Percentiles rank a stretch among this genome's conserved stretches.
phyloP scores from a whole-genome alignment of 1,140 invertebrate genomes.

The Elysia chlorotica region DNA sequence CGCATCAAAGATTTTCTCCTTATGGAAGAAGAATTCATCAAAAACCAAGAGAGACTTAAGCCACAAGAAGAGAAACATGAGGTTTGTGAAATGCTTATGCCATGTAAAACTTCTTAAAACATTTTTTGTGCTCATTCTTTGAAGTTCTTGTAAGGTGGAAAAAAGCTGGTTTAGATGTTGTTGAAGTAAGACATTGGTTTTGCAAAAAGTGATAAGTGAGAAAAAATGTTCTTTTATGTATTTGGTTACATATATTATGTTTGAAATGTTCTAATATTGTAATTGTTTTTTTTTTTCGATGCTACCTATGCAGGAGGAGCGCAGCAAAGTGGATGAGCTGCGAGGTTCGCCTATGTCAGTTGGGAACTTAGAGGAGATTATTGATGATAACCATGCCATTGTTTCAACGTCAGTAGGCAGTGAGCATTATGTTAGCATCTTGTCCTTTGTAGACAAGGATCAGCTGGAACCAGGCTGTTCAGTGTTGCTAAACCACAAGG shows the following conservation, averaged over 20 bases:
- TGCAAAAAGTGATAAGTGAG: no score
- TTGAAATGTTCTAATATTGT: no score
- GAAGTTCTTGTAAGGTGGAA: no score
- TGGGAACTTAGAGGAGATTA: constrained; percentile 99
- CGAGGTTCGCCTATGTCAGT: constrained; percentile 99
- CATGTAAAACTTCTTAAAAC: no score
- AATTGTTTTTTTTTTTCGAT: no score
- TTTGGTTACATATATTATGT: no score
- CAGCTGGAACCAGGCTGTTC: constrained; percentile 99
- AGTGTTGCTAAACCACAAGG: constrained; percentile 98
- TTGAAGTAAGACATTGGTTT: no score
- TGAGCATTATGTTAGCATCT: constrained; percentile 99
- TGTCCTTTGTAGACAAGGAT: constrained; percentile 99
- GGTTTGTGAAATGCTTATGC: no score
- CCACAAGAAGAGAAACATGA: constrained; percentile 99
- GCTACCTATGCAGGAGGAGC: constrained; percentile 80
- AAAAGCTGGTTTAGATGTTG: no score
- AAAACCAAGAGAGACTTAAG: constrained; percentile 96
- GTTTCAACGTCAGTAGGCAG: constrained; percentile 99
- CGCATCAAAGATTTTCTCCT: constrained; percentile 98
- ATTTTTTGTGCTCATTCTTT: no score
- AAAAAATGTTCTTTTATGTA: no score
- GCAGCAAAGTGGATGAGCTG: constrained; percentile 94
- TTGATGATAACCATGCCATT: constrained; percentile 99
- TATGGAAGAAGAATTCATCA: constrained; percentile 99